A percentile compares a stretch with the other conserved stretches of the same genome.
Evolutionary conservation across 2,797 vertebrate species (phyloP).

Genomic region (Lepus townsendii): DNA sequence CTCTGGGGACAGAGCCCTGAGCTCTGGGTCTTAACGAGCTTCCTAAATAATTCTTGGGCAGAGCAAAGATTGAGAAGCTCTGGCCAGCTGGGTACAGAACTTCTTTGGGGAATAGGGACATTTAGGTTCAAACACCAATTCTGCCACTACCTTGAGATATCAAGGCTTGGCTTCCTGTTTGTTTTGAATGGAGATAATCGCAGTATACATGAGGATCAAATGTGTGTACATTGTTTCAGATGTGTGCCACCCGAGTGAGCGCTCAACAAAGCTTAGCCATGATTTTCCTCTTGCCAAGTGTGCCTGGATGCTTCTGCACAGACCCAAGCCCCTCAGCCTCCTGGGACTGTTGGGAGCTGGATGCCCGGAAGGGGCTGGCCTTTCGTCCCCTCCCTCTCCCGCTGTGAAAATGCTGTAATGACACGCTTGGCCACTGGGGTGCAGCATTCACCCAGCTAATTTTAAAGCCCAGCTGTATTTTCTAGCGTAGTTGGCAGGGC

Average conservation of each 20-base stretch:
- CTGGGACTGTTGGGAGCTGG: not conserved
- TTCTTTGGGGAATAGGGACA: not conserved
- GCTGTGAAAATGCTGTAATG: not conserved
- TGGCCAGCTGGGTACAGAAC: not conserved
- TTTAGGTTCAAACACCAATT: not conserved
- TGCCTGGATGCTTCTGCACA: not conserved
- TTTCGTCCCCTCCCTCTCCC: fast-evolving
- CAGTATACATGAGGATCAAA: not conserved
- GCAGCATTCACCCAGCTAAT: slow-evolving; percentile 37
- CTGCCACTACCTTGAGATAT: not conserved
- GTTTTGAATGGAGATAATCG: not conserved
- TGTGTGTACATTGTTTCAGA: not conserved
- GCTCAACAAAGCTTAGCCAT: not conserved
- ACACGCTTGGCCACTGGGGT: slow-evolving; percentile 57
- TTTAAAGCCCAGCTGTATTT: not conserved
- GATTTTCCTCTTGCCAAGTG: not conserved
- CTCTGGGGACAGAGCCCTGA: not conserved
- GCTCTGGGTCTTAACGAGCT: not conserved
- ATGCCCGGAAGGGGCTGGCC: too few species aligned
- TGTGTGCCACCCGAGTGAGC: not conserved
- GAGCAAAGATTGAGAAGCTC: not conserved
- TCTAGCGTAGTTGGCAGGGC: too few species aligned
- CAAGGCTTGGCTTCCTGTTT: not conserved
- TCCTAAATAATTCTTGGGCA: not conserved
- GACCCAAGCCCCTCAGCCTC: not conserved